Base-by-base conservation (phyloP, 2,797 vertebrate genomes). In the Rhodeus uyekii region DNA sequence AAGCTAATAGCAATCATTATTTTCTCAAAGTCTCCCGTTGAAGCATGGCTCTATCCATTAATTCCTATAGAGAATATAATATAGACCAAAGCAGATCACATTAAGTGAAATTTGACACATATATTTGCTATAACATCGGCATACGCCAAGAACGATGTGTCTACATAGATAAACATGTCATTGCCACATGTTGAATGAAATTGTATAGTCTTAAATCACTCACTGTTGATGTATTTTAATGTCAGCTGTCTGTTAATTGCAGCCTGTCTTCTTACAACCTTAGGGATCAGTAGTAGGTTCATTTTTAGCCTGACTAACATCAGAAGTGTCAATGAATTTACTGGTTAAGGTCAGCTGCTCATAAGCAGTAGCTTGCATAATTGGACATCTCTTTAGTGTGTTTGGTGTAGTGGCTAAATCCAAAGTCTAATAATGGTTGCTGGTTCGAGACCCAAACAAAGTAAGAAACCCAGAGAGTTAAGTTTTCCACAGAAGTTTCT, bases 321-420 rank as follows among this genome's bases (percentile, higher is more conserved):
- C 3, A 10, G 39, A 84, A 82, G 87, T 84, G 83, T 85, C 86
- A 90, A 84, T 13, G 0, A 63, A 42, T 76, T 5, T 10, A 29
- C 13, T 87, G 53, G 86, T 85, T 79, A 80, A 39, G 61, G 87
- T 38, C 39, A 55, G 48, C 24, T 55, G 34, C 36, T 68, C 9
- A 29, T 60, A 16, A 75, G 27, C 13, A 53, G 48, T 44, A 55
- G 19, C 19, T 34, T 69, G 61, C 2, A 71, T 60, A 44, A 69
- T 2, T 60, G 12, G 7, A 46, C 3, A 22, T 14, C 38, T 71
- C 27, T 71, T 71, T 13, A 12, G n/a, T 27, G 46, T 61, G 29
- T 50, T 29, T 24, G 27, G 19, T 24, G 42, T 44, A 29, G 24
- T 55, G n/a, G 8, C 32, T 74, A 38, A 55, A 38, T 13, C 71